Percentiles rank a stretch among this genome's conserved stretches.
These are phyloP conservation scores for Xestobium rufovillosum DNA, from an alignment of 2,888 invertebrate genomes.

Conservation along the genomic window DNA sequence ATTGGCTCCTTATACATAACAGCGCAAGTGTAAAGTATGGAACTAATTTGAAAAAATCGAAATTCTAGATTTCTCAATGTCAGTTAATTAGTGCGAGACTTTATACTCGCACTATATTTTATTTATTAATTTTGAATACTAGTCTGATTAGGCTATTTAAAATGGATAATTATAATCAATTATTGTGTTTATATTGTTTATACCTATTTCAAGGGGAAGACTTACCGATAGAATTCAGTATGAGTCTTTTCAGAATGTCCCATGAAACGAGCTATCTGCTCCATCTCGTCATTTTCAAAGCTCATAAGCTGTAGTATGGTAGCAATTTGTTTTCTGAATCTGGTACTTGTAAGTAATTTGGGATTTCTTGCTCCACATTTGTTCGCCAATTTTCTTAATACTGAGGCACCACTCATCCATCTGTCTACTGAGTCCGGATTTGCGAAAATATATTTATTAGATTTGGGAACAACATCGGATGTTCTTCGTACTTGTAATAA, in stretches of 20 bases:
- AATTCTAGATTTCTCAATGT: too few relatives aligned
- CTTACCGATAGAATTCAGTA: constrained; percentile 16
- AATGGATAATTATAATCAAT: too few relatives aligned
- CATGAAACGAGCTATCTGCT: constrained; percentile 16
- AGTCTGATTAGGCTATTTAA: too few relatives aligned
- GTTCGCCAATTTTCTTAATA: constrained; percentile 13
- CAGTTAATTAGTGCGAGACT: too few relatives aligned
- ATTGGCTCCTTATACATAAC: too few relatives aligned
- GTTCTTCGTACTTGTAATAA: constrained; percentile 11
- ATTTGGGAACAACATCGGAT: constrained; percentile 12
- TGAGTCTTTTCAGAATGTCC: constrained; percentile 13
- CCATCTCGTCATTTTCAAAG: constrained; percentile 17
- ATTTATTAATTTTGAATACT: too few relatives aligned
- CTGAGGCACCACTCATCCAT: constrained; percentile 13
- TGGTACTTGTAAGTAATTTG: constrained; percentile 14
- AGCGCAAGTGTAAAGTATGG: too few relatives aligned
- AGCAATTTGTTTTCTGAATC: constrained; percentile 18
- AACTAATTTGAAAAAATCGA: too few relatives aligned
- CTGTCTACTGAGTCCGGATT: constrained; percentile 13
- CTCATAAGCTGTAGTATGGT: constrained; percentile 18
- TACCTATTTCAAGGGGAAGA: background rate
- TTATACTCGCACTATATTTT: too few relatives aligned
- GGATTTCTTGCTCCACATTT: constrained; percentile 17
- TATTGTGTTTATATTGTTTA: too few relatives aligned
- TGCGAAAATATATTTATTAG: constrained; percentile 18